These are phyloP conservation scores for Tortrix viridana DNA, from an alignment of 2,888 invertebrate species.

Conservation along the genomic window DNA sequence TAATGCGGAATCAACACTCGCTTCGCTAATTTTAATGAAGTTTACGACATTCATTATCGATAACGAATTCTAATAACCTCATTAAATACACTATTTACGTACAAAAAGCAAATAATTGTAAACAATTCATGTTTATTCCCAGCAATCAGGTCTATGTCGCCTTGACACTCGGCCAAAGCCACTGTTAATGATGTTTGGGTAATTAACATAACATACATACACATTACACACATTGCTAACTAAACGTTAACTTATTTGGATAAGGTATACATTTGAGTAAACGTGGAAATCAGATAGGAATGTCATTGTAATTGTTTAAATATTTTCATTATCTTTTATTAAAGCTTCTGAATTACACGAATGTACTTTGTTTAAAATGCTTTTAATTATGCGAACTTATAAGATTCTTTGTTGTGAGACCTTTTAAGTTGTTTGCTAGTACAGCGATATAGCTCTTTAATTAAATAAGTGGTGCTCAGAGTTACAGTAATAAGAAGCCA, in stretches of 20 bases:
- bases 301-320: conserved; percentile 13
- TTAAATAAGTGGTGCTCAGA: neutral
- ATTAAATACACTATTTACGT: neutral
- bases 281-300: neutral
- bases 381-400: conserved; percentile 7
- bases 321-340: conserved; percentile 18
- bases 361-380: conserved; percentile 20
- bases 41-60: neutral
- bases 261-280: conserved; percentile 4
- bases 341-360: conserved; percentile 22
- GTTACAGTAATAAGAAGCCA: too few species aligned
- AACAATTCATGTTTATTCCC: conserved; percentile 26
- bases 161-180: conserved; percentile 26
- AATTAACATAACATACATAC: conserved; percentile 11
- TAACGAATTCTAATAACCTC: neutral
- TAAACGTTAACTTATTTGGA: neutral
- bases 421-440: conserved; percentile 2
- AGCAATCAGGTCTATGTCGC: neutral
- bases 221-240: neutral
- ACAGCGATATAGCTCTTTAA: neutral
- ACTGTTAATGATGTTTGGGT: conserved; percentile 7
- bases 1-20: too few species aligned
- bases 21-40: too few species aligned
- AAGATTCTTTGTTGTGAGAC: neutral
- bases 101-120: neutral